phyloP scores from a whole-genome alignment of 2,888 invertebrate genomes.

The Serripes groenlandicus region DNA sequence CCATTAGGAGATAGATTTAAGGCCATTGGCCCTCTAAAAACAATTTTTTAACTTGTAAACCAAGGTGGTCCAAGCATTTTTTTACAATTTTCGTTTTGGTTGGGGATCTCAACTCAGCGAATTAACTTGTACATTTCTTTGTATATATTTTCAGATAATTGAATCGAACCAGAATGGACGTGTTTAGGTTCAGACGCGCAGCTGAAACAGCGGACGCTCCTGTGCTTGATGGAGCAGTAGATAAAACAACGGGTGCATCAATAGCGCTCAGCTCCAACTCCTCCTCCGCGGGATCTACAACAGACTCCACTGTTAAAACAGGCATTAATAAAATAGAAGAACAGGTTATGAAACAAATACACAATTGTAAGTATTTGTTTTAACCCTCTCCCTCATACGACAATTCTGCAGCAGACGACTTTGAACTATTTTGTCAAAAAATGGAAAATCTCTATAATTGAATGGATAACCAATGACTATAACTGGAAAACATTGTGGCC shows the following conservation, averaged over 20 bases:
- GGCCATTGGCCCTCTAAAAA: no score
- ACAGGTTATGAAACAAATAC: slow-evolving; percentile 75
- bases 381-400: no score
- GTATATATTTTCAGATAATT: slow-evolving; percentile 24
- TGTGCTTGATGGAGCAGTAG: slow-evolving; percentile 50
- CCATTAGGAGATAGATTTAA: no score
- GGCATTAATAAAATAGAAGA: slow-evolving; percentile 75
- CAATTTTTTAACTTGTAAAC: no score
- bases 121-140: no score
- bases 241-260: slow-evolving; percentile 28
- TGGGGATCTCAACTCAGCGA: no score
- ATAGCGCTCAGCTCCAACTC: slow-evolving; percentile 36
- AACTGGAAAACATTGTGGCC: no score
- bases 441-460: no score
- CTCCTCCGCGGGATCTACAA: slow-evolving; percentile 53
- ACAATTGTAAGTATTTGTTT: slow-evolving; percentile 75
- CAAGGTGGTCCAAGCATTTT: no score
- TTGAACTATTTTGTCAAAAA: background rate
- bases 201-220: slow-evolving; percentile 25
- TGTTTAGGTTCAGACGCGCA: slow-evolving; percentile 18
- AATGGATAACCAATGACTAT: no score
- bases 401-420: background rate
- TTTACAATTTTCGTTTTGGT: no score
- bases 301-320: slow-evolving; percentile 62
- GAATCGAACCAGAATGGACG: background rate